Conservation (phyloP, 64 coral and sea anemone genomes). For the Montipora foliosa region DNA sequence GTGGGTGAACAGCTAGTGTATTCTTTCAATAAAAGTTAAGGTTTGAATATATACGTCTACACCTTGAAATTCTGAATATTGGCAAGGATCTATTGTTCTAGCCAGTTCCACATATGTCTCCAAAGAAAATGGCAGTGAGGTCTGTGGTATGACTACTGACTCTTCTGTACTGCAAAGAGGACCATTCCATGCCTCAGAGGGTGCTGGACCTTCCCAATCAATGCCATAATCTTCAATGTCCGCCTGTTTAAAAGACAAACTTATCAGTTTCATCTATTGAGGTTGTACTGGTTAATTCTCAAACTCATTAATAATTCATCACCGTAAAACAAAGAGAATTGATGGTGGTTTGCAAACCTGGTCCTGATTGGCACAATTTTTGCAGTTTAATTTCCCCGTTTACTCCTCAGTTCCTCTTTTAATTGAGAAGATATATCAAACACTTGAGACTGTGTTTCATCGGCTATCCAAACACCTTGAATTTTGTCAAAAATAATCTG, state of each 20-base stretch:
- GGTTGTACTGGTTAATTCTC: background rate
- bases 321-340: background rate
- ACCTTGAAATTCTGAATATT: constrained; percentile 19
- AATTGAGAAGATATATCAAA: too few species aligned
- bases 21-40: constrained; percentile 26
- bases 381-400: too few species aligned
- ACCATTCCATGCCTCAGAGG: constrained; percentile 20
- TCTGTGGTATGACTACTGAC: constrained; percentile 36
- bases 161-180: background rate
- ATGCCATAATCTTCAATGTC: constrained; percentile 29
- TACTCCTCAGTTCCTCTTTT: too few species aligned
- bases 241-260: constrained; percentile 1
- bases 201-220: constrained; percentile 16
- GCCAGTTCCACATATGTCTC: constrained; percentile 22
- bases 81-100: constrained; percentile 27
- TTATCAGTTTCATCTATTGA: background rate
- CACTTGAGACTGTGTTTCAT: background rate
- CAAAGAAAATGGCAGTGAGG: constrained; percentile 38
- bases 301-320: background rate
- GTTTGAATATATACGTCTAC: constrained; percentile 53
- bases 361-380: too few species aligned
- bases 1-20: constrained; percentile 2
- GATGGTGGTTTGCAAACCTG: too few species aligned
- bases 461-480: background rate
- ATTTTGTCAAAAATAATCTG: background rate